These are phyloP conservation scores for Isotomurus palustris DNA, from an alignment of 2,888 invertebrate genomes.

Conservation along the genomic window DNA sequence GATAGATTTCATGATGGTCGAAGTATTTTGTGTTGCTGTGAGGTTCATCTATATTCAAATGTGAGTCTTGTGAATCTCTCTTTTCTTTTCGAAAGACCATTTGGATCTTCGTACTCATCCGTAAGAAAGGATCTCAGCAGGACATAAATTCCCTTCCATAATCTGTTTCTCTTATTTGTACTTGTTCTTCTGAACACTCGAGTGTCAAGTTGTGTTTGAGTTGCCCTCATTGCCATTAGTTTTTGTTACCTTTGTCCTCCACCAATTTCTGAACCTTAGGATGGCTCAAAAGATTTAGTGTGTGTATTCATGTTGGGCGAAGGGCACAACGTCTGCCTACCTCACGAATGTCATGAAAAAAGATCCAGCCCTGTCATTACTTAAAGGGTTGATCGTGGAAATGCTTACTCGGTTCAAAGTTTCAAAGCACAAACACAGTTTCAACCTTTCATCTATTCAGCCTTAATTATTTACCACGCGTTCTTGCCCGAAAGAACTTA, in stretches of 20 bases:
- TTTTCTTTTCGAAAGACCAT: no score
- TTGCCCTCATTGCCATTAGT: not conserved
- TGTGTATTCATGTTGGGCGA: not conserved
- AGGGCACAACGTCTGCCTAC: slow-evolving; percentile 6
- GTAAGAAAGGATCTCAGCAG: no score
- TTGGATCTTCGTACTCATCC: no score
- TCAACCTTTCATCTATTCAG: no score
- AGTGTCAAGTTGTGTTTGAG: slow-evolving; percentile 15
- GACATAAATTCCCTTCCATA: no score
- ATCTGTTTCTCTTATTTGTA: not conserved
- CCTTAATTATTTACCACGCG: not conserved
- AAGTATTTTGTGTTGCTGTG: no score
- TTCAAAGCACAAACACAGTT: no score
- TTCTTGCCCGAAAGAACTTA: not conserved
- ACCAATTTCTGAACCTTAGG: not conserved
- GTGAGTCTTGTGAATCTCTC: no score
- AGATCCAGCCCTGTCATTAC: not conserved
- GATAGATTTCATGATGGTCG: no score
- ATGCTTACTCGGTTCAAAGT: no score
- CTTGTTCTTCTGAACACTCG: not conserved
- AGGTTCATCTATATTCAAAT: no score
- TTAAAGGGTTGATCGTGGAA: not conserved
- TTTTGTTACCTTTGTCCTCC: slow-evolving; percentile 2
- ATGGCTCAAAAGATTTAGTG: no score
- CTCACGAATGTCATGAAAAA: not conserved